Percentiles rank a stretch among this genome's conserved stretches.
Evolutionary conservation across 2,797 vertebrate genomes (phyloP).

Genomic region (Phoeniculus purpureus): DNA sequence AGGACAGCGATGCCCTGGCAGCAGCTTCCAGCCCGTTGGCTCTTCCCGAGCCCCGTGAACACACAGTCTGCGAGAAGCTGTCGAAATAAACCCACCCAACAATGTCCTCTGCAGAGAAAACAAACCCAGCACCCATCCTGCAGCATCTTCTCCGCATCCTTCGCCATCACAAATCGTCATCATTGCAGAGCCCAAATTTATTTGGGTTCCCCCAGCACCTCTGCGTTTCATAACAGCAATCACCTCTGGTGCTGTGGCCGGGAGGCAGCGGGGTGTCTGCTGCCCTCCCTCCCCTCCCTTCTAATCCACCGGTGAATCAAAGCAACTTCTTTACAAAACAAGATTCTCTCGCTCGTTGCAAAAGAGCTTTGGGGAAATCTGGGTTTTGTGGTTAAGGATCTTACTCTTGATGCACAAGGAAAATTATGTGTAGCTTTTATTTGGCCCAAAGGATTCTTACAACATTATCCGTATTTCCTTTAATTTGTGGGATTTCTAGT

Average conservation of each 20-base stretch:
- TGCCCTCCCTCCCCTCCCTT: background rate
- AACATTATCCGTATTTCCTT: conserved; percentile 81
- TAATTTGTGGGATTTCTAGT: conserved; percentile 85
- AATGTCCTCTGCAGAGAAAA: background rate
- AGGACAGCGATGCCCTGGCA: accelerated
- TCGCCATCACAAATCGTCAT: background rate
- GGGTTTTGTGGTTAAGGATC: conserved; percentile 73
- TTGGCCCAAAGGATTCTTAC: conserved; percentile 79
- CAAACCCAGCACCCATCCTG: background rate
- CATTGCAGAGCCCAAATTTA: background rate
- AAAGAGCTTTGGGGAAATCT: conserved; percentile 73
- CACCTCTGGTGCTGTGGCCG: conserved; percentile 2
- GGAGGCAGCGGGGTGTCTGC: background rate
- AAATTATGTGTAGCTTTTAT: conserved; percentile 70
- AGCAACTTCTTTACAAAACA: conserved; percentile 67
- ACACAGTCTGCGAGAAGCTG: accelerated
- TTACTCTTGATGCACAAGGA: conserved; percentile 57
- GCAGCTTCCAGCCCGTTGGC: background rate
- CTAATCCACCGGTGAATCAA: conserved; percentile 43
- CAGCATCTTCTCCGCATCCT: background rate
- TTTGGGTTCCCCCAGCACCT: conserved; percentile 4
- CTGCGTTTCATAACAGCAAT: conserved; percentile 6
- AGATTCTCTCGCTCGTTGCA: conserved; percentile 57
- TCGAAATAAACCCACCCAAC: background rate
- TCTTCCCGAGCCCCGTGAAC: accelerated